Evolutionary conservation across 2,888 invertebrate genomes (phyloP).

Genomic region (Caenorhabditis drosophilae): DNA sequence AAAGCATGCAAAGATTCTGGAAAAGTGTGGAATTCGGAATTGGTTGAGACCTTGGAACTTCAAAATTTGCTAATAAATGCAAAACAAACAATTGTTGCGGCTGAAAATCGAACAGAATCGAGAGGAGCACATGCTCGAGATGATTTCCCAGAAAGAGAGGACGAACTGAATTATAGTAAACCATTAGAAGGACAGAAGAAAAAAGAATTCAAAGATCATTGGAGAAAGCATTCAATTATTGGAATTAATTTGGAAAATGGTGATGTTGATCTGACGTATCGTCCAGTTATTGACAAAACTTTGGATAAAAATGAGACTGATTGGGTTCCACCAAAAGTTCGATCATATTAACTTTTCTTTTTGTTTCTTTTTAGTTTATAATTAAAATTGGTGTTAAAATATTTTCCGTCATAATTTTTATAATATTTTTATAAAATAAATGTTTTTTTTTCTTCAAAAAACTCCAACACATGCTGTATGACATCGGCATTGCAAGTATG

Average conservation of each 20-base stretch:
- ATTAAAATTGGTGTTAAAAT: neutral
- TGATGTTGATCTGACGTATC: conserved; percentile 79
- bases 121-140: conserved; percentile 98
- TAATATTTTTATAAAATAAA: no score
- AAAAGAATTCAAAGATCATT: conserved; percentile 83
- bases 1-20: conserved; percentile 75
- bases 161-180: conserved; percentile 92
- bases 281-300: conserved; percentile 92
- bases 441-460: no score
- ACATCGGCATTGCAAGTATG: no score
- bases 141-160: conserved; percentile 86
- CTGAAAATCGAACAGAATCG: conserved; percentile 90
- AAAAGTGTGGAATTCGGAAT: conserved; percentile 94
- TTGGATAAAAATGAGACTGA: conserved; percentile 83
- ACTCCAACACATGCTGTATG: no score
- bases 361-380: neutral
- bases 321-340: conserved; percentile 88
- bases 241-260: conserved; percentile 80
- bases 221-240: conserved; percentile 95
- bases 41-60: conserved; percentile 92
- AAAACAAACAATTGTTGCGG: conserved; percentile 86
- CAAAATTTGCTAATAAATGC: conserved; percentile 95
- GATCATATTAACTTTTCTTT: conserved; percentile 79
- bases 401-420: no score
- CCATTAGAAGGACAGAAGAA: conserved; percentile 82